Evolutionary conservation across 2,113 vertebrate genomes (phyloP).

Genomic region (Tonatia bakeri): DNA sequence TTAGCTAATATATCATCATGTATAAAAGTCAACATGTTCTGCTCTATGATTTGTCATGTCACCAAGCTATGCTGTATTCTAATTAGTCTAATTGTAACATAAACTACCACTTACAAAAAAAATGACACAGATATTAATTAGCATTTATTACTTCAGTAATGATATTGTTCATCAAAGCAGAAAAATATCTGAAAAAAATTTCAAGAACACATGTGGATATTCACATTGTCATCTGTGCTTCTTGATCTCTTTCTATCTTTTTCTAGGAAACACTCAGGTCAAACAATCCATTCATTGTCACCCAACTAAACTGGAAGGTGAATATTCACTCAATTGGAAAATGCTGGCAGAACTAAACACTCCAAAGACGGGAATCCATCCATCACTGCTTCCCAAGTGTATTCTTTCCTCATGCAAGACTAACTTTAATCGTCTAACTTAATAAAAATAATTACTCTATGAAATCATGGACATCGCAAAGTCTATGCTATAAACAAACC

Average conservation of each 20-base stretch:
- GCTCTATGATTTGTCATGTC: conserved; percentile 80
- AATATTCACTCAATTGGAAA: conserved; percentile 71
- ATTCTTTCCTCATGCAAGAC: conserved; percentile 78
- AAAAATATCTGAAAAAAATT: conserved; percentile 54
- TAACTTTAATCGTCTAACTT: conserved; percentile 78
- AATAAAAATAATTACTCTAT: conserved; percentile 82
- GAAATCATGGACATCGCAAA: conserved; percentile 70
- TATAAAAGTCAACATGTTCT: conserved; percentile 79
- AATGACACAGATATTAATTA: conserved; percentile 81
- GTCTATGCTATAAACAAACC: conserved; percentile 43
- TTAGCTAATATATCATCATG: conserved; percentile 82
- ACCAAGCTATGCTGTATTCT: conserved; percentile 73
- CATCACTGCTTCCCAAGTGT: conserved; percentile 61
- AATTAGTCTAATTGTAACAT: conserved; percentile 85
- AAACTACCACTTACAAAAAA: conserved; percentile 79
- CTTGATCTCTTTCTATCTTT: conserved; percentile 23
- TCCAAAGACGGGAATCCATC: conserved; percentile 71
- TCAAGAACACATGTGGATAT: conserved; percentile 57
- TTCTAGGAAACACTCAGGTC: conserved; percentile 11
- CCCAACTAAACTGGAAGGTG: conserved; percentile 32
- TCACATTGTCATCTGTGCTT: not conserved
- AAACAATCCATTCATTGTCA: conserved; percentile 30
- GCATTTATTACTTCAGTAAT: conserved; percentile 79
- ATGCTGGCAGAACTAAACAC: conserved; percentile 45
- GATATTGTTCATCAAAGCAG: conserved; percentile 76